Conservation (phyloP, 2,113 vertebrate genomes). For the Diglossa brunneiventris region DNA sequence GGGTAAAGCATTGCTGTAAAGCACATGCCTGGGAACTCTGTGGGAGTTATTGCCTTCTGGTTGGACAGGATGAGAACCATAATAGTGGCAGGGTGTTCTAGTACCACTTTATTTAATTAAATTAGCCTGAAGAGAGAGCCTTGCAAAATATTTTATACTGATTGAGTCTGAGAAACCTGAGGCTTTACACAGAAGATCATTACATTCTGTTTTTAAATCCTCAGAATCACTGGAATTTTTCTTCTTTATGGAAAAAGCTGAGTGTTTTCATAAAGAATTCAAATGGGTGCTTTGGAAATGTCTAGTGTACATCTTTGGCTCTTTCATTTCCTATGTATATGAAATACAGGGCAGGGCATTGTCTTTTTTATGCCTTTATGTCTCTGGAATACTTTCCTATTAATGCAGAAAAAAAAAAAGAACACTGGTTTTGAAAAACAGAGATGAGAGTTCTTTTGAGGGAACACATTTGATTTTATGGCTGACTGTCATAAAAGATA, state of each 20-base stretch:
- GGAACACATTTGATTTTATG: conserved; percentile 22
- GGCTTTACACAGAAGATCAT: not conserved
- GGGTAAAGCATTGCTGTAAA: not conserved
- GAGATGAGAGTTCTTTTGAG: conserved; percentile 19
- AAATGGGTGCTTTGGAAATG: not conserved
- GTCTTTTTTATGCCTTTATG: not conserved
- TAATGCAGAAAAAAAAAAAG: conserved; percentile 5
- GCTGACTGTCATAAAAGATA: conserved; percentile 10
- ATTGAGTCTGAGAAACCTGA: not conserved
- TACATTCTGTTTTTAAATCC: not conserved
- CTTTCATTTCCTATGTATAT: not conserved
- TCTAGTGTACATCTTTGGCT: not conserved
- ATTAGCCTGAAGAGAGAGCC: conserved; percentile 17
- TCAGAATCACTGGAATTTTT: not conserved
- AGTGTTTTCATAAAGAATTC: not conserved
- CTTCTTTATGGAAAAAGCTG: not conserved
- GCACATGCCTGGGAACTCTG: not conserved
- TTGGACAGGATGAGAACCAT: not conserved
- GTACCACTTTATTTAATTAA: conserved; percentile 42
- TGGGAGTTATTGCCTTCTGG: conserved; percentile 19
- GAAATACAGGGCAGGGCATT: not conserved
- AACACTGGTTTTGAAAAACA: not conserved
- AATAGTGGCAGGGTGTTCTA: conserved; percentile 14
- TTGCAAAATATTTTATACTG: not conserved
- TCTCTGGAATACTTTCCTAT: not conserved